These are phyloP conservation scores for Onychostoma macrolepis DNA, from an alignment of 2,113 vertebrate species.

Conservation along the genomic window DNA sequence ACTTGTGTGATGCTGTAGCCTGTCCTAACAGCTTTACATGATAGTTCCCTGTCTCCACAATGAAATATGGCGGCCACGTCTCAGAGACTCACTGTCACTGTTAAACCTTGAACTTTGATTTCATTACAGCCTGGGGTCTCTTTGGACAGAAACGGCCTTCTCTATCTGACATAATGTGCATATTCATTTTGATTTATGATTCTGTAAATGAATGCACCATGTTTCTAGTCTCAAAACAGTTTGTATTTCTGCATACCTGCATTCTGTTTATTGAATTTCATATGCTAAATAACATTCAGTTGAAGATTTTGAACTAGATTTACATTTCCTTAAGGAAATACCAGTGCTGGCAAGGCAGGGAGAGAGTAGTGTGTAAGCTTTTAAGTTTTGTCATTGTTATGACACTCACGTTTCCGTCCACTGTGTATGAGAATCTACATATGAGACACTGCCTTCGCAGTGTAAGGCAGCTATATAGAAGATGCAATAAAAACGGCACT, in stretches of 20 bases:
- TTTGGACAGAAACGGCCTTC: background rate
- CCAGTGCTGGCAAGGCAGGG: background rate
- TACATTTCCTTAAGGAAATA: background rate
- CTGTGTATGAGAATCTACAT: background rate
- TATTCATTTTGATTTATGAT: conserved; percentile 17
- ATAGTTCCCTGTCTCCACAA: background rate
- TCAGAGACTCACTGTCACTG: conserved; percentile 5
- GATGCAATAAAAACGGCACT: background rate
- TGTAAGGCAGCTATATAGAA: background rate
- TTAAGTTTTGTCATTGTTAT: background rate
- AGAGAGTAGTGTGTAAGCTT: background rate
- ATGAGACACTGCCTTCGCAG: background rate
- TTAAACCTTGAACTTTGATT: conserved; percentile 27
- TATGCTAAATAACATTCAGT: background rate
- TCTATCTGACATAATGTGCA: background rate
- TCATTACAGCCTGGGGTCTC: background rate
- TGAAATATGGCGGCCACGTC: background rate
- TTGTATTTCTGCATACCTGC: conserved; percentile 9
- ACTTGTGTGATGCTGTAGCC: background rate
- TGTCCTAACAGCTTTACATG: background rate
- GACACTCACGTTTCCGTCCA: background rate
- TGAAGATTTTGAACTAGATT: background rate
- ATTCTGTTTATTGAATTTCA: background rate
- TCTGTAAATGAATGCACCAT: background rate
- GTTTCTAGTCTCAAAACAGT: background rate